A percentile compares a stretch with the other conserved stretches of the same genome.
Evolutionary conservation across 2,113 vertebrate species (phyloP).

Genomic region (Ceuthmochares aereus): DNA sequence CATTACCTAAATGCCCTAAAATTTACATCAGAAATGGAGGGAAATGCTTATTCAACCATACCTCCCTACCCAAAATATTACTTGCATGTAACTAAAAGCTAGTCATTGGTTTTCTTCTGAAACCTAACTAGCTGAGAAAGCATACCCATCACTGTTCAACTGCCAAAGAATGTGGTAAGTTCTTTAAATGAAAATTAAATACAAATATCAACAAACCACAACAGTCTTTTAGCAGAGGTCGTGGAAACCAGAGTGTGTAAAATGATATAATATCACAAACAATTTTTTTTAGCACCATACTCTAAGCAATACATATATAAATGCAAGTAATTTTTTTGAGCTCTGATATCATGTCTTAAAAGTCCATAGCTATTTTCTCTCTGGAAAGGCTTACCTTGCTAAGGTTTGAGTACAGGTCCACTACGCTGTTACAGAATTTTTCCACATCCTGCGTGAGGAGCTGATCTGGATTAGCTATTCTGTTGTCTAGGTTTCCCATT

Average conservation of each 20-base stretch:
- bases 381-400: constrained; percentile 87
- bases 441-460: constrained; percentile 98
- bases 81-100: not conserved
- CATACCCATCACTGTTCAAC: not conserved
- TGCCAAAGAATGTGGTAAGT: accelerated
- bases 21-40: not conserved
- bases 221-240: not conserved
- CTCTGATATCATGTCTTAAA: not conserved
- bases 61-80: not conserved
- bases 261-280: not conserved
- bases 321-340: not conserved
- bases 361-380: not conserved
- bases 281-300: not conserved
- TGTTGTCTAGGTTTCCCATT: constrained; percentile 99
- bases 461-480: constrained; percentile 96
- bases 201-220: not conserved
- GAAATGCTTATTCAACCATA: not conserved
- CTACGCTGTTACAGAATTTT: constrained; percentile 97
- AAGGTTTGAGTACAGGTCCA: constrained; percentile 97
- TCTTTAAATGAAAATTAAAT: not conserved
- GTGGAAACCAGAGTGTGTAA: not conserved
- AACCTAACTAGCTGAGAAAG: not conserved
- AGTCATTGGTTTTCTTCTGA: not conserved
- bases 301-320: not conserved
- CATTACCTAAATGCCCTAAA: not conserved